Evolutionary conservation across 2,113 vertebrate species (phyloP), one percentile per base, ranked within the genome.

Genomic region (Lanius collurio): DNA sequence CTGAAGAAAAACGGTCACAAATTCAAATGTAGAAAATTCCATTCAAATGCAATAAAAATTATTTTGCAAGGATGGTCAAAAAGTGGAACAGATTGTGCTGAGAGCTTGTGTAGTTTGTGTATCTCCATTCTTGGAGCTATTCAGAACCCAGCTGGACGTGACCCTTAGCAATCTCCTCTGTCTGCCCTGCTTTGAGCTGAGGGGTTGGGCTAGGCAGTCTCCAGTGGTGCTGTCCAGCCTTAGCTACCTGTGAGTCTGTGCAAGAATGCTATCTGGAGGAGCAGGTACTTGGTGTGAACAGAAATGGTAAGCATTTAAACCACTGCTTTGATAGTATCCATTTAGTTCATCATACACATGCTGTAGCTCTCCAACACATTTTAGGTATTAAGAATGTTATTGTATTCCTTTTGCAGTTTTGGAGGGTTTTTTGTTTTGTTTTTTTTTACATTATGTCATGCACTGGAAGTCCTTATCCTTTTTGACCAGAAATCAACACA

Each of bases 301-400:
- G 59, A 91, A 89, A 49, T 16, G 20, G n/a, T 81, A 69, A 74
- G 42, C 15, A 63, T n/a, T 71, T 90, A 71, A 83, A 86, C 50
- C 23, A 39, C 7, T 88, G 20, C 39, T 75, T 70, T 46, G 30
- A 4, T 76, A 73, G 14, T 39, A 52, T 27, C 24, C 4, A 16
- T 78, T 75, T 71, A 60, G 28, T 77, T 17, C 39, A n/a, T 56
- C 56, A 41, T 47, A n/a, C 10, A 26, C 2, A 6, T 64, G 33
- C 11, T 76, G 6, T 50, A 73, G 15, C 37, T 91, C 18, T 87
- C 9, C 13, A 14, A 62, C 64, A 52, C 13, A 86, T 91, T 96
- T 96, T 88, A 70, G n/a, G 17, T 73, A 50, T 44, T 70, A 86
- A 94, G 74, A 87, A 93, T 89, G 76, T 74, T 52, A 93, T 79